Evolutionary conservation across 2,113 vertebrate species (phyloP).

Genomic region (human): GRCh38 chr4:115905001-115905500

Average conservation of each 20-base stretch:
- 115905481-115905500: too few species aligned
- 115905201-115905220: neutral
- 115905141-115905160: neutral
- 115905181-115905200: neutral
- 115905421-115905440: neutral
- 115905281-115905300: neutral
- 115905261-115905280: neutral
- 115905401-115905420: neutral
- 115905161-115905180: neutral
- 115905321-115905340: neutral
- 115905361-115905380: neutral
- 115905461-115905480: neutral
- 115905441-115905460: neutral
- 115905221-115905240: neutral
- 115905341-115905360: neutral
- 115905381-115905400: neutral
- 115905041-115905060: neutral
- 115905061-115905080: neutral
- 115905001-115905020: neutral
- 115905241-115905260: neutral
- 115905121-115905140: neutral
- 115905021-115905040: neutral
- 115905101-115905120: neutral
- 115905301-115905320: neutral
- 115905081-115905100: neutral